Evolutionary conservation across 2,888 invertebrate species (phyloP).

Genomic region (Yponomeuta malinellus): DNA sequence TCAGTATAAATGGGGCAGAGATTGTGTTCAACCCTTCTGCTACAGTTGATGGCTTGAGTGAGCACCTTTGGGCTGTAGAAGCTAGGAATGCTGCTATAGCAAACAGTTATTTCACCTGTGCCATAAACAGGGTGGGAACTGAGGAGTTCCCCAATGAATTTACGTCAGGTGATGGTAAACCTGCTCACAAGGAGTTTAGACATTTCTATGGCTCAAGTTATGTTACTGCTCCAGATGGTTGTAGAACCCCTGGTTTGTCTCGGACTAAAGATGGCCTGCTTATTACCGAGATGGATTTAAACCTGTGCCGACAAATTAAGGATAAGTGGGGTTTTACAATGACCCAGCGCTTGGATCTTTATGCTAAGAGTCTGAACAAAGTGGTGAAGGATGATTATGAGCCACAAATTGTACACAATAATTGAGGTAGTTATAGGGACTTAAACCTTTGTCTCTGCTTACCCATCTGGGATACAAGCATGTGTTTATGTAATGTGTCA

Average conservation of each 20-base stretch:
- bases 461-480: too few relatives aligned
- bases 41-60: conserved; percentile 87
- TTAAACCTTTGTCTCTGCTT: too few relatives aligned
- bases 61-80: conserved; percentile 96
- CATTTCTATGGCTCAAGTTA: conserved; percentile 99
- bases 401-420: conserved; percentile 43
- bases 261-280: conserved; percentile 89
- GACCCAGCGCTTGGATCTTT: conserved; percentile 95
- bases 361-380: conserved; percentile 82
- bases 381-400: conserved; percentile 48
- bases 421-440: background rate
- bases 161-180: conserved; percentile 78
- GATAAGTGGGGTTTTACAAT: conserved; percentile 97
- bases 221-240: conserved; percentile 94
- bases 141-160: conserved; percentile 83
- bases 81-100: conserved; percentile 98
- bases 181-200: conserved; percentile 92
- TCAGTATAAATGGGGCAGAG: conserved; percentile 97
- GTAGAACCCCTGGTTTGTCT: conserved; percentile 90
- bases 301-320: conserved; percentile 94
- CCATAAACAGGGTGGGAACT: conserved; percentile 95
- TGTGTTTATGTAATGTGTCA: too few relatives aligned
- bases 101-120: conserved; percentile 96
- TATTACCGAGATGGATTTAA: conserved; percentile 93
- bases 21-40: conserved; percentile 99